Evolutionary conservation across 2,113 vertebrate species (phyloP).

Genomic region (Pluvianellus socialis): DNA sequence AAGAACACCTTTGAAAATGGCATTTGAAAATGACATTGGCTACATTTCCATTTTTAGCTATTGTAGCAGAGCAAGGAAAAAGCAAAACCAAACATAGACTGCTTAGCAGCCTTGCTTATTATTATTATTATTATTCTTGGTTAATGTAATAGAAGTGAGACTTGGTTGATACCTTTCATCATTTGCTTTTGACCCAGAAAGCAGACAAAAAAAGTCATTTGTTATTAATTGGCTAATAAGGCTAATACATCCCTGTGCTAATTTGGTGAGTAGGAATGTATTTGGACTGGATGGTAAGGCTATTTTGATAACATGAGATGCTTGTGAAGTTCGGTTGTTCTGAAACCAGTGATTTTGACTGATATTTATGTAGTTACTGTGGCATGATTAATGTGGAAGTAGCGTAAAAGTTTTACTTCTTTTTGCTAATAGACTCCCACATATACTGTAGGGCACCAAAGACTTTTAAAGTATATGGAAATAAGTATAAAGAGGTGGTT

Average conservation of each 20-base stretch:
- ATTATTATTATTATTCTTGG: too few species aligned
- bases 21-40: neutral
- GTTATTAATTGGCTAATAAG: neutral
- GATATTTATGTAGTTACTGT: neutral
- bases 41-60: fast-evolving
- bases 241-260: neutral
- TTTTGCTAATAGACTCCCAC: neutral
- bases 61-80: neutral
- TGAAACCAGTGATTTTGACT: neutral
- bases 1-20: neutral
- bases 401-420: neutral
- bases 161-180: neutral
- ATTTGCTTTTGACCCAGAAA: neutral
- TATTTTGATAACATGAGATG: neutral
- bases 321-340: neutral
- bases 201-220: neutral
- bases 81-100: neutral
- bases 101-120: neutral
- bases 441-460: neutral
- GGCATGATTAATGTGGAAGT: neutral
- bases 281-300: neutral
- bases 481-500: neutral
- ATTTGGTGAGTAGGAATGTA: neutral
- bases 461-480: neutral
- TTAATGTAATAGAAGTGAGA: neutral